These are phyloP conservation scores for Prostheceraeus crozeri DNA, from an alignment of 2,888 invertebrate genomes.

Conservation along the genomic window DNA sequence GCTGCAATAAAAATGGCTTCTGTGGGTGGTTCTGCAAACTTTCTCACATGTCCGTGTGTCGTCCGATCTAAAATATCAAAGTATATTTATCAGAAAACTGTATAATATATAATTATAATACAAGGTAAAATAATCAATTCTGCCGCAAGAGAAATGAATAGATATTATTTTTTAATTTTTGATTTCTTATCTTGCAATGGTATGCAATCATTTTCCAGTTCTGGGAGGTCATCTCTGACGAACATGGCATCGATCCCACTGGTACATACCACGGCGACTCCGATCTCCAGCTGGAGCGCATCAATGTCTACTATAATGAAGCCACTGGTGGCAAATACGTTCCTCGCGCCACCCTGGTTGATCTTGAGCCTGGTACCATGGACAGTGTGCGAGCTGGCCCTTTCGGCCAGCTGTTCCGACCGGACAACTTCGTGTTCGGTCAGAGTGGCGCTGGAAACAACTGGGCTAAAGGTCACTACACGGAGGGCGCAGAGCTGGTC, in stretches of 20 bases:
- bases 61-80: no score
- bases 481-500: conserved; percentile 81
- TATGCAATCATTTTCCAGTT: no score
- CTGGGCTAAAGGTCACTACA: conserved; percentile 33
- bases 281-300: conserved; percentile 45
- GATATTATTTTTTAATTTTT: no score
- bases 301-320: conserved; percentile 81
- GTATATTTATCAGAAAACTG: no score
- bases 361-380: conserved; percentile 93
- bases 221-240: conserved; percentile 86
- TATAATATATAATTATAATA: no score
- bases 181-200: no score
- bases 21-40: no score
- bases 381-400: conserved; percentile 62
- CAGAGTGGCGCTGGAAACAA: conserved; percentile 27
- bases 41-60: no score
- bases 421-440: conserved; percentile 83
- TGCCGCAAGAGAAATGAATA: no score
- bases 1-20: no score
- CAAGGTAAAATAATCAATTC: no score
- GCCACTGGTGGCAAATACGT: conserved; percentile 59
- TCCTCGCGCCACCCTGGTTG: conserved; percentile 67
- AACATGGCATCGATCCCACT: conserved; percentile 81
- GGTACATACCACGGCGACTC: conserved; percentile 64
- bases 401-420: conserved; percentile 85